Evolutionary conservation across 2,888 invertebrate genomes (phyloP), one percentile per base, ranked within the genome.

Genomic region (Scelioninae gen. 2): DNA sequence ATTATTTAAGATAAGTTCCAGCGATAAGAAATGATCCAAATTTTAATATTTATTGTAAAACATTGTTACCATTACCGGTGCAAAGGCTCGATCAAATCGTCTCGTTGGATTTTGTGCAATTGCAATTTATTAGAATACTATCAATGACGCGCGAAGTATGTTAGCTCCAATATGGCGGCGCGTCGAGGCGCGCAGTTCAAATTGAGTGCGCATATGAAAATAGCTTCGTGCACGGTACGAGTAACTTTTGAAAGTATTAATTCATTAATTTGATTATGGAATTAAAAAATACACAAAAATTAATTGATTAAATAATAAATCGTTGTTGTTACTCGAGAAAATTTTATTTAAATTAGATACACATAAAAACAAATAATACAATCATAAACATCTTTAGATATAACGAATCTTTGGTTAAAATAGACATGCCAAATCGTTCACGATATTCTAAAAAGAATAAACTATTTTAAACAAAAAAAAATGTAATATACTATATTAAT

Each of bases 41-140:
- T 35, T 35, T n/a, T 35, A 35, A n/a, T 35, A 35, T 35, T 7
- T 35, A 35, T 9, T 35, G 2, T 4, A 35, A n/a, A 9, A 9
- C n/a, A 16, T 7, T 41, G 13, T 41, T 16, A 18, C 13, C 3
- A 41, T 16, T 41, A 13, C 15, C 9, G 10, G 41, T 16, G 41
- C 41, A 41, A 41, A 41, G 5, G 6, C 9, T 41, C 41, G 9
- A 1, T 9, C 16, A 16, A 16, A 15, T 41, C 16, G 41, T 41
- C 11, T 41, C 41, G 13, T 15, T 13, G 6, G 16, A 41, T 16
- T 41, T 41, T 1, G 16, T 41, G 16, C 16, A 41, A 41, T 41
- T 41, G 41, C 41, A 41, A 1, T 41, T 41, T 41, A 15, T 28
- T 41, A 16, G 16, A 16, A 16, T 10, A 41, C n/a, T n/a, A 41